Base-by-base conservation (phyloP, 2,888 invertebrate species). In the Himalopsyche tibetana region DNA sequence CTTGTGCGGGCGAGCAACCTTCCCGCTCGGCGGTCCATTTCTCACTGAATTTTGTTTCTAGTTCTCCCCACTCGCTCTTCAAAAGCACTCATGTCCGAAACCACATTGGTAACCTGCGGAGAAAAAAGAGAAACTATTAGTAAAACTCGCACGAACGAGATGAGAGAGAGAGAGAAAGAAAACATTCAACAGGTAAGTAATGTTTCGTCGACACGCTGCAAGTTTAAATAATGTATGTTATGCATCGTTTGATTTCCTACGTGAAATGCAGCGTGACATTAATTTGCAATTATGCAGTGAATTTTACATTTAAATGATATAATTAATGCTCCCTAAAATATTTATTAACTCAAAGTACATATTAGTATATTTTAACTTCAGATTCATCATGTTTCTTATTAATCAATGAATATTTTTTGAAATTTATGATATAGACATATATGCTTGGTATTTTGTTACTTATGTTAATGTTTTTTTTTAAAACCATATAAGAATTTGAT, bases 21-120 rank as follows among this genome's bases (percentile, higher is more conserved):
- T 28, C 85, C 83, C 55, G 63, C 42, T 63, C 80, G 83, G 45
- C 80, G 85, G 28, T 86, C 85, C 85, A 86, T 86, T n/a, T 83
- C 85, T 80, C 40, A 86, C 85, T 86, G 45, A 82, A 74, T 4
- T 74, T 74, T 63, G 56, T n/a, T 56, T 19, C 19, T 8, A 63
- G 74, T 74, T 74, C 15, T 36, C 74, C 63, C 80, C 69, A 80
- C 81, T 81, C 38, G 80, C 19, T 45, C 15, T 56, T 45, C 82
- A 51, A 83, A 51, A 55, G 55, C 85, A 83, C 56, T 15, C 40
- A 55, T 51, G 28, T 36, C 63, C 55, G 55, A 28, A 40, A 79
- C 74, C 38, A 74, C 56, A 9, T 17, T 51, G 69, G 40, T 40
- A 38, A 51, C 19, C 63, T 82, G 79, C 17, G 55, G 85, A 82